Evolutionary conservation across 2,113 vertebrate genomes (phyloP), one percentile per base, ranked within the genome.

Genomic region (Notiomystis cincta): DNA sequence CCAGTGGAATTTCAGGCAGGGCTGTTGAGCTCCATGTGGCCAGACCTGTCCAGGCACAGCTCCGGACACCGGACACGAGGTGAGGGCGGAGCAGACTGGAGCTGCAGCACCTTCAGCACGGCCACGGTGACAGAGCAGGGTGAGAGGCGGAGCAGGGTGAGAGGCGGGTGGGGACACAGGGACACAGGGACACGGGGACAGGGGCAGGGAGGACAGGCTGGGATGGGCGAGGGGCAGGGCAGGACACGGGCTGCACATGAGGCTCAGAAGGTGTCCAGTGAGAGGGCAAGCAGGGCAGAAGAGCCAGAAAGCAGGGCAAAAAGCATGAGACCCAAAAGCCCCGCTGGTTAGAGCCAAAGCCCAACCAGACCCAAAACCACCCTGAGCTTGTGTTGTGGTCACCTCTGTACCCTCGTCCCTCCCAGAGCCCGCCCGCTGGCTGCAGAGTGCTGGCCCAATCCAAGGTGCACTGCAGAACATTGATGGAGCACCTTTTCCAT

Each of bases 61-160:
- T 47, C 45, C 45, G 11, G 24, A 11, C 35, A 38, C 45, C 45
- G 11, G 24, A 11, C 35, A 38, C 58, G 24, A 7, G 24, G 58
- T 1, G 25, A 19, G 16, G 2, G 7, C 35, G 1, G 57, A 0
- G 1, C 12, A 12, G 37, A 27, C 58, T 2, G 60, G 17, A 40
- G 37, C 60, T 13, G 25, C 17, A 25, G 25, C 25, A 9, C 5
- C 15, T 24, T 27, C 15, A 11, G 2, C n/a, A 8, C 23, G 15
- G 35, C 4, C 35, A 11, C 10, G 40, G 40, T 40, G 40, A 40
- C n/a, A 22, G 58, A 37, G 58, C 35, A 15, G 24, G 58, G 58
- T 13, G 1, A 11, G 58, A 38, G 35, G 24, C 57, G 33, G 58
- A 37, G 58, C 35, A 15, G 24, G 58, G 58, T 13, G 1, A 11